These are phyloP conservation scores for Drosophila cognata DNA, from an alignment of 2,888 invertebrate species.

Conservation along the genomic window DNA sequence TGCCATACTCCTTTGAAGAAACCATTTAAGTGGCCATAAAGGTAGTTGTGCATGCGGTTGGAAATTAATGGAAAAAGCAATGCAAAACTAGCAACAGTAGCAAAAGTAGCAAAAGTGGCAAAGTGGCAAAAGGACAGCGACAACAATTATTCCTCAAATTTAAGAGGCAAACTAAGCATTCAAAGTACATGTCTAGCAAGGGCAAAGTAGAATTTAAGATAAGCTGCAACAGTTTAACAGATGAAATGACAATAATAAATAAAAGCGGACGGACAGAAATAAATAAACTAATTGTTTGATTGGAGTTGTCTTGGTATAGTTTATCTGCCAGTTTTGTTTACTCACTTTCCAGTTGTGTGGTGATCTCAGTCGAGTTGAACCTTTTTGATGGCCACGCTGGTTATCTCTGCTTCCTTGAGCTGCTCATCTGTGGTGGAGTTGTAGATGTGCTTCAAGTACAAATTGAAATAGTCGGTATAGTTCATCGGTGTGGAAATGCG, in stretches of 20 bases:
- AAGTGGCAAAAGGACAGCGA: constrained; percentile 6
- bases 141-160: constrained; percentile 40
- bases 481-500: constrained; percentile 84
- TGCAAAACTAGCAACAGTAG: constrained; percentile 5
- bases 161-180: constrained; percentile 1
- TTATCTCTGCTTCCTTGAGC: constrained; percentile 72
- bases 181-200: neutral
- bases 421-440: constrained; percentile 77
- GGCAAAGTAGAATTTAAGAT: neutral
- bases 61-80: constrained; percentile 54
- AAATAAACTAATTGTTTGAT: neutral
- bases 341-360: neutral
- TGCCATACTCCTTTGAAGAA: constrained; percentile 38
- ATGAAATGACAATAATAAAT: neutral
- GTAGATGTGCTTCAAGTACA: constrained; percentile 84
- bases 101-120: constrained; percentile 6
- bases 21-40: constrained; percentile 24
- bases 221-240: neutral
- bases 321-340: neutral
- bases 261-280: neutral
- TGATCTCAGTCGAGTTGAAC: constrained; percentile 56
- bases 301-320: neutral
- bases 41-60: constrained; percentile 58
- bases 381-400: constrained; percentile 72
- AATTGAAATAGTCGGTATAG: constrained; percentile 84